Conservation (phyloP, 1,140 invertebrate genomes). For the Bombus ignitus region DNA sequence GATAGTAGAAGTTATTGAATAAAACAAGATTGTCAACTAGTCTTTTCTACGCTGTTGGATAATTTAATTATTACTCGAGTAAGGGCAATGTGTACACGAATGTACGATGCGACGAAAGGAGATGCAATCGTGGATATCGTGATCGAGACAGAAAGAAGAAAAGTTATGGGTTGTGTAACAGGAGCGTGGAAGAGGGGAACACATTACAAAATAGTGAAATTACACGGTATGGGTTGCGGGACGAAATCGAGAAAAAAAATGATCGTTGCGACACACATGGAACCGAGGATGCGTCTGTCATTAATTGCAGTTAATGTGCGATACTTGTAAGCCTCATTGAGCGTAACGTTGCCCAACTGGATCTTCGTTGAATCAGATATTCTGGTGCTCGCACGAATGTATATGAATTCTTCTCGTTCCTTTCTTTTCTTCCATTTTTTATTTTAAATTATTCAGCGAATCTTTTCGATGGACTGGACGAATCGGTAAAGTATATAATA, state of each 20-base stretch:
- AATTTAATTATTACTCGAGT: slow-evolving; percentile 22
- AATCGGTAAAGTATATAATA: neutral
- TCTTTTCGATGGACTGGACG: neutral
- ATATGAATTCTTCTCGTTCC: neutral
- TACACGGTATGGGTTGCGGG: neutral
- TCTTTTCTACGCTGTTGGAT: slow-evolving; percentile 2
- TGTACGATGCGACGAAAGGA: neutral
- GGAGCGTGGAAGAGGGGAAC: neutral
- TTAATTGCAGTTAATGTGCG: slow-evolving; percentile 8
- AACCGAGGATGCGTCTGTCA: slow-evolving; percentile 1
- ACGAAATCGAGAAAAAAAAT: slow-evolving; percentile 25
- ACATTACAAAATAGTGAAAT: slow-evolving; percentile 60
- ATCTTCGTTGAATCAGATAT: neutral
- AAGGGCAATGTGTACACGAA: neutral
- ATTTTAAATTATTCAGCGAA: neutral
- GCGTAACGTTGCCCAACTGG: neutral
- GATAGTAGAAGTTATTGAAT: too few relatives aligned
- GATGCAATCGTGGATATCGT: slow-evolving; percentile 36
- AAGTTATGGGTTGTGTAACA: slow-evolving; percentile 26
- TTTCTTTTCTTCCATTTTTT: neutral
- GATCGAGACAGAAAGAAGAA: slow-evolving; percentile 55
- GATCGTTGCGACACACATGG: neutral
- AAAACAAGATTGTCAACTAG: neutral
- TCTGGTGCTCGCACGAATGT: neutral
- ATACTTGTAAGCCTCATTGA: neutral